Conservation (phyloP, 2,888 invertebrate species). For the Poecilobothrus nobilitatus region DNA sequence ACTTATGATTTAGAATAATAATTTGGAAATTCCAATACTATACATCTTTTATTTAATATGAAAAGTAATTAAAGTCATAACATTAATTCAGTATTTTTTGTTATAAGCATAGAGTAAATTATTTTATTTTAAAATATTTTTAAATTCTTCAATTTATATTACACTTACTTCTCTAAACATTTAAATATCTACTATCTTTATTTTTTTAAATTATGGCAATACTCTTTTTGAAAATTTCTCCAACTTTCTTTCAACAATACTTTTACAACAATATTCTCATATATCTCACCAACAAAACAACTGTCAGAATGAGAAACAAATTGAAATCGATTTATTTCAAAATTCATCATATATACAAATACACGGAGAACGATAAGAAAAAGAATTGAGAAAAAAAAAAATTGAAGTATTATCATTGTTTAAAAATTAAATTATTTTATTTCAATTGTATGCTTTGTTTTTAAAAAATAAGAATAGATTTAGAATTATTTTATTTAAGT, state of each 20-base stretch:
- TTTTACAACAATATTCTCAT: background rate
- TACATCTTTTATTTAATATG: too few species aligned
- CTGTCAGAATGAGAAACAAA: background rate
- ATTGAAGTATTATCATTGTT: background rate
- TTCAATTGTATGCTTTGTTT: background rate
- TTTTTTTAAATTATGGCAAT: background rate
- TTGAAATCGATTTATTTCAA: constrained; percentile 2
- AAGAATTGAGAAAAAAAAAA: background rate
- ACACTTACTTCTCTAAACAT: too few species aligned
- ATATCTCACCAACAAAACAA: background rate
- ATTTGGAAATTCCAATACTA: too few species aligned
- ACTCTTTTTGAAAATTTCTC: background rate
- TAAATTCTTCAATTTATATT: too few species aligned
- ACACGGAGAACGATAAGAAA: background rate
- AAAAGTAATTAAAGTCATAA: too few species aligned
- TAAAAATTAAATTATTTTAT: background rate
- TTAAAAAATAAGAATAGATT: background rate
- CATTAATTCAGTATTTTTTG: too few species aligned
- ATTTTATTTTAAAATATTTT: too few species aligned
- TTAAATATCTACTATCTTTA: too few species aligned
- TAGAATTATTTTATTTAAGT: too few species aligned
- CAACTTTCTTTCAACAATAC: background rate
- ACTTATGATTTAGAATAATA: too few species aligned
- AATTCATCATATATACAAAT: background rate
- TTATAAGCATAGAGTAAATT: too few species aligned